Evolutionary conservation across 2,113 vertebrate genomes (phyloP), one percentile per base, ranked within the genome.

Genomic region (Platichthys stellatus): DNA sequence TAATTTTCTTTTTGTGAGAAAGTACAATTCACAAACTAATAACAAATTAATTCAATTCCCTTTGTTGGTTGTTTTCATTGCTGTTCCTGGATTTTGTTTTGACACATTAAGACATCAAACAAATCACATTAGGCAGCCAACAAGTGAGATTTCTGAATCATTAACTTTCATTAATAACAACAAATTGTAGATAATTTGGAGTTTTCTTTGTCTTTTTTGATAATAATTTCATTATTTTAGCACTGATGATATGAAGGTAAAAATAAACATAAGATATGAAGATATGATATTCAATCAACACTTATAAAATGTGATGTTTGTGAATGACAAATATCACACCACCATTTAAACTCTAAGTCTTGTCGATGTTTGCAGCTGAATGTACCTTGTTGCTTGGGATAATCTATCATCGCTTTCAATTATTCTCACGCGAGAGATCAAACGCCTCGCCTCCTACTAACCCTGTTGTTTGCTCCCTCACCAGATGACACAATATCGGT

Each of bases 401-500:
- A 47, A 75, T 75, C 23, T 17, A 49, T 59, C 65, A 82, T 73
- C 11, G n/a, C 54, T 71, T 51, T 18, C 45, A 66, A 26, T 38
- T 72, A 61, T 49, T 49, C 23, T 40, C 62, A 65, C 47, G 54
- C 60, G 74, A 61, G 23, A 81, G 45, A 82, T 83, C 63, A 84
- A 80, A 75, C 69, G 70, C 61, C 67, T 72, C 63, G 82, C 60
- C 70, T 80, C 70, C 61, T 81, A 78, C 43, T 70, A 82, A 77
- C 71, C 67, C 61, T 56, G 51, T 77, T 78, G 59, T 82, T 81
- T 78, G 15, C 73, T 77, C 61, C 60, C 57, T 80, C 62, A 26
- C 64, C 70, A 73, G 73, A 88, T 82, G 85, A 89, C 84, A 89
- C 79, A 87, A 89, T 80, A 89, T 73, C 72, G 74, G 74, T 72